Percentiles rank a stretch among this genome's conserved stretches.
phyloP scores from a whole-genome alignment of 2,113 vertebrate genomes.

The Poecilia latipinna region DNA sequence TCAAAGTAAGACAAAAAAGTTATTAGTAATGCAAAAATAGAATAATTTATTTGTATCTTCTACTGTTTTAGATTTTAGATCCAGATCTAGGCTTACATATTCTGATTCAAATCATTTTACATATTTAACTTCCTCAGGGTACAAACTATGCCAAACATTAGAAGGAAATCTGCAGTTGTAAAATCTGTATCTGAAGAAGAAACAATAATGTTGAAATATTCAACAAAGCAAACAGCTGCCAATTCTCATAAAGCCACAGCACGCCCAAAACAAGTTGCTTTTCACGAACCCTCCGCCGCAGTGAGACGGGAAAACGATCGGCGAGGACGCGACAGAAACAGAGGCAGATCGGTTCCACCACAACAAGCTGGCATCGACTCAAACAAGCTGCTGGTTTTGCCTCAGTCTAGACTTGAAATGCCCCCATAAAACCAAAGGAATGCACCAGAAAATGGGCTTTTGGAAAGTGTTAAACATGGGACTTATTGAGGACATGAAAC shows the following conservation, averaged over 20 bases:
- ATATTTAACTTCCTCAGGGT: neutral
- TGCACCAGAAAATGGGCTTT: slow-evolving; percentile 34
- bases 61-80: neutral
- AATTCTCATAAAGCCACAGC: slow-evolving; percentile 7
- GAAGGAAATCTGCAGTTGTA: slow-evolving; percentile 17
- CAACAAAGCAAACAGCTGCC: slow-evolving; percentile 23
- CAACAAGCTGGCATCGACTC: slow-evolving; percentile 58
- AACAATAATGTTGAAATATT: slow-evolving; percentile 24
- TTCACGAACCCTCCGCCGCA: slow-evolving; percentile 2
- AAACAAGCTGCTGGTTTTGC: slow-evolving; percentile 54
- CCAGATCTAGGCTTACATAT: neutral
- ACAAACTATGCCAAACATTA: neutral
- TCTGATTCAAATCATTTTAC: neutral
- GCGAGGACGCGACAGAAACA: slow-evolving; percentile 36
- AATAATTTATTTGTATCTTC: neutral
- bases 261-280: slow-evolving; percentile 4
- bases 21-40: neutral
- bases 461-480: slow-evolving; percentile 32
- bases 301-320: slow-evolving; percentile 19
- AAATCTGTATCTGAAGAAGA: slow-evolving; percentile 12
- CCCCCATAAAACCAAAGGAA: slow-evolving; percentile 51
- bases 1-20: neutral
- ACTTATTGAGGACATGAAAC: slow-evolving; percentile 29
- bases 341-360: slow-evolving; percentile 52
- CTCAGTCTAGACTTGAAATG: slow-evolving; percentile 64